Base-by-base conservation (phyloP, 1,140 invertebrate genomes). In the Drosophila triauraria region DNA sequence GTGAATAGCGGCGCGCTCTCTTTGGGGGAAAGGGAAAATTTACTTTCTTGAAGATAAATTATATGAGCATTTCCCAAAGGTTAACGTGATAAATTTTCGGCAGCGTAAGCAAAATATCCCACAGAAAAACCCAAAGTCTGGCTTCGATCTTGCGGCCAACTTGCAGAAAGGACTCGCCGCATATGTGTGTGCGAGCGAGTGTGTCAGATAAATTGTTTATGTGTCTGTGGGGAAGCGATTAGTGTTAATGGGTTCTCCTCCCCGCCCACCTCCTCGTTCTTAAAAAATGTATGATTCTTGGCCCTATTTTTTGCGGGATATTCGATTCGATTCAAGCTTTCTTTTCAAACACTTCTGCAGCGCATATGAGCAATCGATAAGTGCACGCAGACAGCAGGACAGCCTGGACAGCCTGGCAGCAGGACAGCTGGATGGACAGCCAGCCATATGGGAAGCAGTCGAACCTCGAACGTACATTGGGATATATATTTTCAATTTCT, bases 141-240 rank as follows among this genome's bases (percentile, higher is more conserved):
- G 57, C 74, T 88, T 88, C 85, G 80, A 90, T 90, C 75, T 90
- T 90, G 81, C 69, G 81, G 85, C 62, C 61, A 75, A 75, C 38
- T 80, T 68, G 70, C 65, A 67, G 25, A 68, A 82, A 69, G 58
- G 67, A 77, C 65, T 57, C 80, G 61, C 13, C 74, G 56, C 58
- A 75, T 63, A 58, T 56, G 38, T 75, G 20, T 54, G 42, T 56
- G 56, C 43, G 44, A 69, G 71, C 80, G 63, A 69, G 71, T 82
- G 65, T 69, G 80, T 75, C 84, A 78, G 85, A 90, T 88, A 88
- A 88, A 88, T 90, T 90, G 85, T 88, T 90, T 90, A 90, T 90
- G 85, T 90, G 85, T 90, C 85, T 90, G 85, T 90, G 85, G 85
- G 85, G 85, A 90, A 90, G 86, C 85, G 85, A 90, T 90, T 90